Evolutionary conservation across 2,113 vertebrate genomes (phyloP), one percentile per base, ranked within the genome.

Genomic region (Noctilio leporinus): DNA sequence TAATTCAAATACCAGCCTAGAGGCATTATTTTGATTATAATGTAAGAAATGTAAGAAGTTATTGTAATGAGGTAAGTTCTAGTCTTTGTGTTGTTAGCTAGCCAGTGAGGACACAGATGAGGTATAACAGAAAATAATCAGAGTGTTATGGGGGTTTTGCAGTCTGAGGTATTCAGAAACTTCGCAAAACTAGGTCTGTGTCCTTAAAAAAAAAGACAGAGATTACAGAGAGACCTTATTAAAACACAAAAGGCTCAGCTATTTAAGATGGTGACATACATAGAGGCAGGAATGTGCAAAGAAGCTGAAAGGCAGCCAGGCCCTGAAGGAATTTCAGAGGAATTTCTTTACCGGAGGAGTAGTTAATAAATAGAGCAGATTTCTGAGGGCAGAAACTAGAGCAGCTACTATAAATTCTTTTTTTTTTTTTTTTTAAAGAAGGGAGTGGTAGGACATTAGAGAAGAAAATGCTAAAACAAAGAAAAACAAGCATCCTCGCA

Each of bases 301-400:
- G 91, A 96, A 93, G 94, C 97, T 97, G 97, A 97, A 97, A 97
- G 96, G 94, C 97, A 97, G 97, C 97, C 97, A 97, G 96, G 96
- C 96, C 97, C 97, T 97, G 96, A 96, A 97, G 97, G 97, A 97
- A 97, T 97, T 97, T 97, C 91, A 96, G 96, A 97, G 96, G 97
- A 97, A 97, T 97, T 96, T 97, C 97, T 97, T 95, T 95, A 97
- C 94, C 55, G 47, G 96, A 97, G 96, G 96, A 96, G 96, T 95
- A 95, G 97, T 96, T 97, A 97, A 97, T 97, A 97, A 97, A 97
- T 97, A 96, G 97, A 97, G 96, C 97, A 97, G 94, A 96, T 97
- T 97, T 97, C 97, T 96, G 93, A 97, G 94, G 94, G 93, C 96
- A 97, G 97, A 97, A 97, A 97, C 94, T 96, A 93, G 97, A 97